A percentile compares a stretch with the other conserved stretches of the same genome.
Conservation (phyloP, 2,113 vertebrate genomes). For the Syrrhaptes paradoxus region DNA sequence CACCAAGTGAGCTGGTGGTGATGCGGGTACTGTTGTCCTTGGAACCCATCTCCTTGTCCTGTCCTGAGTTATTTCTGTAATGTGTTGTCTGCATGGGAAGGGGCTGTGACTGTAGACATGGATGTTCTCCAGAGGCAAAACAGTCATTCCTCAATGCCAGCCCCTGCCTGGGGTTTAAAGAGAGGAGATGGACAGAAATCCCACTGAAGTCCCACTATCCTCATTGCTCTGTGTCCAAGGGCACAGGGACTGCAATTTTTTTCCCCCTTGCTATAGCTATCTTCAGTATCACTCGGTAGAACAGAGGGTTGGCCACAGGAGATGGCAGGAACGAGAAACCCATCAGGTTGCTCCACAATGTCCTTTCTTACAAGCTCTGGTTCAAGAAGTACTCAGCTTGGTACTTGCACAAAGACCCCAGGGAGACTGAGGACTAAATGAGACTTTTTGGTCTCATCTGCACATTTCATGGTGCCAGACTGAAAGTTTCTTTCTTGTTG, state of each 20-base stretch:
- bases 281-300: fast-evolving
- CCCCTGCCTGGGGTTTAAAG: neutral
- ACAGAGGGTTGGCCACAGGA: neutral
- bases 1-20: neutral
- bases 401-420: fast-evolving
- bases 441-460: neutral
- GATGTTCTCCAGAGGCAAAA: neutral
- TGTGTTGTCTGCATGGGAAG: neutral
- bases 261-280: neutral
- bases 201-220: neutral
- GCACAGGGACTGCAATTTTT: too few species aligned
- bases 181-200: neutral
- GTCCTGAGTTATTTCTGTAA: too few species aligned
- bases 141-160: neutral
- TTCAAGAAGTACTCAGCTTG: neutral
- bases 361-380: neutral
- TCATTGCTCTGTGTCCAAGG: neutral
- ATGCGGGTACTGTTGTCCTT: neutral
- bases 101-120: fast-evolving
- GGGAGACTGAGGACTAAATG: neutral
- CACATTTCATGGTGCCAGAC: neutral
- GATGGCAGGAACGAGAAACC: neutral
- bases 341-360: neutral
- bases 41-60: neutral
- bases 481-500: neutral